Percentiles rank a stretch among this genome's conserved stretches.
Conservation (phyloP, 2,113 vertebrate species). For the Aptenodytes forsteri region DNA sequence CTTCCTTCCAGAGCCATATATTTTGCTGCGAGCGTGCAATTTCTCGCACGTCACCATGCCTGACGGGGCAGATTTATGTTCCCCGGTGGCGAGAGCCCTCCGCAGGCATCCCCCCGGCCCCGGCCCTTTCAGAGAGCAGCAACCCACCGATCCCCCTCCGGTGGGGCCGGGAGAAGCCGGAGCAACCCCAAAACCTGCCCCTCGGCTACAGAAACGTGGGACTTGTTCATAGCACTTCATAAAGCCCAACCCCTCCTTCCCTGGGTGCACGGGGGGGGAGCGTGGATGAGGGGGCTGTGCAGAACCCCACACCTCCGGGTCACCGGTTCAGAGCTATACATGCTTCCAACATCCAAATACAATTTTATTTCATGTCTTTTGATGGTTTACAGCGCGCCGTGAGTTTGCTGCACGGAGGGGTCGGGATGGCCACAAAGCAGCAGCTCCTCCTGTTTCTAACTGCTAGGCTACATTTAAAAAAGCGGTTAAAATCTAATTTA, state of each 20-base stretch:
- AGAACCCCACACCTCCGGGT: background rate
- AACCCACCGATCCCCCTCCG: fast-evolving
- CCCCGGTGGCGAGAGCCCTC: fast-evolving
- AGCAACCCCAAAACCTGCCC: background rate
- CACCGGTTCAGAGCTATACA: background rate
- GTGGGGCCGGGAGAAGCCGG: fast-evolving
- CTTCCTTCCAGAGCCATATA: background rate
- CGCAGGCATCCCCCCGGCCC: fast-evolving
- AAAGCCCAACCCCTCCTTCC: background rate
- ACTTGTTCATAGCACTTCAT: background rate
- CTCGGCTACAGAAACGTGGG: background rate
- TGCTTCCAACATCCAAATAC: background rate
- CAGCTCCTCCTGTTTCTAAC: background rate
- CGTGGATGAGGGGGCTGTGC: background rate
- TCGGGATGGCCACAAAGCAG: too few species aligned
- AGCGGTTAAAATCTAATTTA: background rate
- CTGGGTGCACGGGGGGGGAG: background rate
- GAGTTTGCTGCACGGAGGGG: background rate
- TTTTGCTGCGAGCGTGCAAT: background rate
- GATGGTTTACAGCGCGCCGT: background rate
- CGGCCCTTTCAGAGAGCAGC: background rate
- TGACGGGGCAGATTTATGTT: background rate
- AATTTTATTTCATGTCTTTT: background rate
- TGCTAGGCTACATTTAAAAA: background rate
- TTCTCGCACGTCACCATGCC: fast-evolving